phyloP scores from a whole-genome alignment of 1,140 invertebrate genomes.

The Brachionus rubens region DNA sequence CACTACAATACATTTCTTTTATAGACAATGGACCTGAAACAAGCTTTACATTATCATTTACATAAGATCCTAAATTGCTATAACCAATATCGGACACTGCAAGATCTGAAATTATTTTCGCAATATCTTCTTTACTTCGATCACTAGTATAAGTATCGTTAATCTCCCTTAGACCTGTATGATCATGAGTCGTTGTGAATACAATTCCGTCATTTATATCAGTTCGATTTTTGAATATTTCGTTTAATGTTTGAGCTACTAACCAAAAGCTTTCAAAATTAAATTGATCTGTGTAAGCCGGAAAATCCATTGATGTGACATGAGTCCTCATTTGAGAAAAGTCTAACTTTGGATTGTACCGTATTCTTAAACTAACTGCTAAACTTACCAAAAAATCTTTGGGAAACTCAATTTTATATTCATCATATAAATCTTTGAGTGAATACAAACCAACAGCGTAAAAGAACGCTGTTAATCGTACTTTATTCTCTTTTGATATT shows the following conservation, averaged over 20 bases:
- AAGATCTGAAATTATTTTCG: neutral
- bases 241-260: neutral
- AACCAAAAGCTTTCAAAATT: neutral
- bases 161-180: neutral
- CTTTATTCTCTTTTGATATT: neutral
- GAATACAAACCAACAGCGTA: neutral
- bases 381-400: neutral
- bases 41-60: neutral
- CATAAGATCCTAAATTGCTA: neutral
- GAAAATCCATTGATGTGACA: neutral
- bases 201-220: neutral
- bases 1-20: neutral
- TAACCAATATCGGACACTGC: neutral
- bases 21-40: neutral
- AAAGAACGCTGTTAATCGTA: neutral
- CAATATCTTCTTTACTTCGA: neutral
- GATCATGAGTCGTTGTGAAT: neutral
- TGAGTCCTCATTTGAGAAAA: neutral
- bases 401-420: neutral
- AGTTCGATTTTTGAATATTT: neutral
- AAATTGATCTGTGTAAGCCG: neutral
- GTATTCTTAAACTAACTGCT: neutral
- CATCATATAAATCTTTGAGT: neutral
- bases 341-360: neutral
- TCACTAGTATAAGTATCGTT: neutral